These are phyloP conservation scores for Archips xylosteana DNA, from an alignment of 2,888 invertebrate genomes.

Conservation along the genomic window DNA sequence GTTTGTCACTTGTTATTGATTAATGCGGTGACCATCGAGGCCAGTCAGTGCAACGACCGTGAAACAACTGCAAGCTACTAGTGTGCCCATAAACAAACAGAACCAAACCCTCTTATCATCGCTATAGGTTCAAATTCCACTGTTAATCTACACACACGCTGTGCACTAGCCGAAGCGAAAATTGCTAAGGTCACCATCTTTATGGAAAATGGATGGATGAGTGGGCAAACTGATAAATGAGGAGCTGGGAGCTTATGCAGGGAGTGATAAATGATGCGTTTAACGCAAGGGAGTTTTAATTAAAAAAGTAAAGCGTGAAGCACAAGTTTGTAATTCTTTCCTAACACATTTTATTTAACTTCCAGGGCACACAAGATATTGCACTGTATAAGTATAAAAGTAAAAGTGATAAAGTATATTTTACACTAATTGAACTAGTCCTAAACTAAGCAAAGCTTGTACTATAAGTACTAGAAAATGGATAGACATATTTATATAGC, in stretches of 20 bases:
- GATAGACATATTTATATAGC: too few relatives aligned
- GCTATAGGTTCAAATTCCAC: constrained; percentile 44
- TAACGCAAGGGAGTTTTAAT: background rate
- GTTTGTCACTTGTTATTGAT: constrained; percentile 50
- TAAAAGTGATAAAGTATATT: too few relatives aligned
- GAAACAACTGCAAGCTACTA: constrained; percentile 51
- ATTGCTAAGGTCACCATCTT: constrained; percentile 61
- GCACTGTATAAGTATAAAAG: background rate
- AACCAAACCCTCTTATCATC: constrained; percentile 46
- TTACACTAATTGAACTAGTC: too few relatives aligned
- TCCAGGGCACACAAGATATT: background rate
- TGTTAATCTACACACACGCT: constrained; percentile 32
- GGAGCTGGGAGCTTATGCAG: constrained; percentile 5
- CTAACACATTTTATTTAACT: background rate
- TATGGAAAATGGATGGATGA: constrained; percentile 58
- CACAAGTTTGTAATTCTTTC: background rate
- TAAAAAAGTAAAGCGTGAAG: background rate
- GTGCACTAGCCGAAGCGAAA: constrained; percentile 50
- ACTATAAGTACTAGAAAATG: too few relatives aligned
- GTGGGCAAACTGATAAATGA: constrained; percentile 19
- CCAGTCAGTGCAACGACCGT: constrained; percentile 62
- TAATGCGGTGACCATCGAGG: constrained; percentile 49
- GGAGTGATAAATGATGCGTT: constrained; percentile 12
- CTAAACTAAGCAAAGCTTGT: too few relatives aligned
- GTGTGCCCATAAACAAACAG: constrained; percentile 29